Base-by-base conservation (phyloP, 2,113 vertebrate species). In the Nothocercus julius region DNA sequence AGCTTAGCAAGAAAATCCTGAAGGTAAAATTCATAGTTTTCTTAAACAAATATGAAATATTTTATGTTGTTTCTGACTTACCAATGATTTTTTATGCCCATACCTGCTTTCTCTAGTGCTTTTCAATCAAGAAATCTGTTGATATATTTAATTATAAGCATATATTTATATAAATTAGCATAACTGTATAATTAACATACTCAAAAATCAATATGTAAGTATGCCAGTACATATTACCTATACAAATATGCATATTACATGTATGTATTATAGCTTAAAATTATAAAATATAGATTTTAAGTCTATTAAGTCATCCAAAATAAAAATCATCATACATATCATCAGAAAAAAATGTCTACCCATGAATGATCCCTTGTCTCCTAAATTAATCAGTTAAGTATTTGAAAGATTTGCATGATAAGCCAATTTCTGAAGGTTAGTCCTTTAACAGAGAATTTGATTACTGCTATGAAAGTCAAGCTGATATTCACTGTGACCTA, bases 331-430 rank as follows among this genome's bases (percentile, higher is more conserved):
- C n/a, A n/a, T n/a, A n/a, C n/a, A n/a, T n/a, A n/a, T n/a, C n/a
- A n/a, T n/a, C n/a, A n/a, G n/a, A n/a, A n/a, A n/a, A n/a, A n/a
- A 40, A 3, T 20, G 6, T 61, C 40, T 40, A 13, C 0, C 1
- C 47, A 34, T 44, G 21, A 76, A 63, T 63, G 27, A 76, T 56
- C 28, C 6, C 16, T 42, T 56, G 1, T 61, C 10, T 83, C 44
- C 32, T 89, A 38, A 89, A 72, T 6, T 42, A 79, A 4, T 63
- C 32, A 67, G n/a, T 73, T 17, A 64, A 30, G 2, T 32, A 59
- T 88, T 64, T 72, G 21, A 84, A 63, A 8, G 4, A 6, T 44
- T 12, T 82, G 24, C 11, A 14, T 61, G 11, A 27, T 58, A 63
- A 9, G 3, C 40, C 34, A 11, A 11, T 58, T 89, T 44, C 13